Conservation (phyloP, 2,797 vertebrate genomes). For the Astyanax mexicanus region DNA sequence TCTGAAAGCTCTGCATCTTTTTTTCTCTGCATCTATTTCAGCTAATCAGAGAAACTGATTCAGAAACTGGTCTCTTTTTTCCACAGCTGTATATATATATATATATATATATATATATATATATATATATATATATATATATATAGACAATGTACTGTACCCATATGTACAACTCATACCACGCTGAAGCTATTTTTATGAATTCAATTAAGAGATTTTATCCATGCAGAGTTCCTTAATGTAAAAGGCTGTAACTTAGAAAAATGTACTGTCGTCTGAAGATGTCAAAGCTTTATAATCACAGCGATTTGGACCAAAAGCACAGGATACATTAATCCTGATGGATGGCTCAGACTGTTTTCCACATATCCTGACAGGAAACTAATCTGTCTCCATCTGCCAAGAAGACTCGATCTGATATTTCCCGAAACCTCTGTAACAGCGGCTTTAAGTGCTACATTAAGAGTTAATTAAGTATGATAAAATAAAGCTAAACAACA, state of each 20-base stretch:
- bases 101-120: too few relatives aligned
- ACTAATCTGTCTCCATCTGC: slow-evolving; percentile 68
- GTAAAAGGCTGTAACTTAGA: background rate
- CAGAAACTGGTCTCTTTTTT: too few relatives aligned
- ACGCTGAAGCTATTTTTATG: too few relatives aligned
- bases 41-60: too few relatives aligned
- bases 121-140: too few relatives aligned
- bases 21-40: too few relatives aligned
- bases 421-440: slow-evolving; percentile 27
- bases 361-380: slow-evolving; percentile 74
- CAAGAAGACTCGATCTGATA: slow-evolving; percentile 55
- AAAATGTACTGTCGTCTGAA: slow-evolving; percentile 1
- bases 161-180: too few relatives aligned
- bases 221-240: background rate
- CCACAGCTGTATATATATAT: too few relatives aligned
- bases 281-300: slow-evolving; percentile 10
- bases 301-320: slow-evolving; percentile 33
- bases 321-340: slow-evolving; percentile 61
- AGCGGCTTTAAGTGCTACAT: background rate
- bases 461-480: background rate
- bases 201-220: background rate
- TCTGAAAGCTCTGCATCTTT: too few relatives aligned
- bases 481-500: background rate
- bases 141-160: background rate
- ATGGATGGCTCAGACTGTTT: slow-evolving; percentile 69